Evolutionary conservation across 2,888 invertebrate genomes (phyloP).

Genomic region (Alloplasta piceator): DNA sequence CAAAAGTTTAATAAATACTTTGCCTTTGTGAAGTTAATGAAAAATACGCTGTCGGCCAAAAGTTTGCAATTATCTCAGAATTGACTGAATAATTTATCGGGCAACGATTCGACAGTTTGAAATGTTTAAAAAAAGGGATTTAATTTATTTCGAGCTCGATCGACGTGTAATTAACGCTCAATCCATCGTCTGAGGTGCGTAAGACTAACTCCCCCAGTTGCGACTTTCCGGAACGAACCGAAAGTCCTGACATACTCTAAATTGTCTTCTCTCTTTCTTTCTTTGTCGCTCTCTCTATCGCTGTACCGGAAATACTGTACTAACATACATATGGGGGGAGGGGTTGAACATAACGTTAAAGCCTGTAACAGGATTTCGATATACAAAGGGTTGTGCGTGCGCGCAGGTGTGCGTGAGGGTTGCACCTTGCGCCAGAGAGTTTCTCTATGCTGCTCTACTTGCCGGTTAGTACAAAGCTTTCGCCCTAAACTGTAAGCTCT

Average conservation of each 20-base stretch:
- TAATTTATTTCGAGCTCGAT: slow-evolving; percentile 19
- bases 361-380: slow-evolving; percentile 47
- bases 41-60: too few species aligned
- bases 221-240: slow-evolving; percentile 58
- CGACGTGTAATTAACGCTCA: slow-evolving; percentile 52
- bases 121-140: not conserved
- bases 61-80: too few species aligned
- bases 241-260: slow-evolving; percentile 49
- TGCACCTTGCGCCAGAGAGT: slow-evolving; percentile 43
- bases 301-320: slow-evolving; percentile 53
- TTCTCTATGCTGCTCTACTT: slow-evolving; percentile 48
- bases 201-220: slow-evolving; percentile 48
- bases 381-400: slow-evolving; percentile 45
- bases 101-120: not conserved
- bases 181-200: slow-evolving; percentile 31
- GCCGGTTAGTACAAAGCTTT: slow-evolving; percentile 60
- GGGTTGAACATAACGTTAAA: slow-evolving; percentile 8
- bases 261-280: slow-evolving; percentile 25
- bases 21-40: too few species aligned
- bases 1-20: too few species aligned
- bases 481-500: slow-evolving; percentile 63
- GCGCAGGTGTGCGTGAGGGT: slow-evolving; percentile 14
- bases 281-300: slow-evolving; percentile 22
- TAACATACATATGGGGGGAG: slow-evolving; percentile 46
- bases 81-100: too few species aligned